Percentiles rank a stretch among this genome's conserved stretches.
phyloP scores from a whole-genome alignment of 2,797 vertebrate genomes.

The Pitangus sulphuratus region DNA sequence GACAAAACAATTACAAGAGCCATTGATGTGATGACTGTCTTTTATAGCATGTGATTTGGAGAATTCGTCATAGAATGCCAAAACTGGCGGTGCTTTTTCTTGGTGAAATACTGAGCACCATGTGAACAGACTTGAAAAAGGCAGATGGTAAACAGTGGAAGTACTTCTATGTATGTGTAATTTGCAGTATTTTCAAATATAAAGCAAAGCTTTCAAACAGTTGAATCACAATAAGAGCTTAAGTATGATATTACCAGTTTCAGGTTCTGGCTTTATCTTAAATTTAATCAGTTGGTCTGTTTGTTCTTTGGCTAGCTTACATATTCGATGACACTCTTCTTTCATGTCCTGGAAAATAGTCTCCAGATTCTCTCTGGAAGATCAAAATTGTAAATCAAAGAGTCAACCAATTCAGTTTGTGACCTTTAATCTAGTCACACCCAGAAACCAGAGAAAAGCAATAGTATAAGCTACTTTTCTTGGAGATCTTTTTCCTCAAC shows the following conservation, averaged over 20 bases:
- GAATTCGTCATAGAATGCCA: constrained; percentile 61
- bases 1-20: constrained; percentile 66
- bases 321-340: constrained; percentile 92
- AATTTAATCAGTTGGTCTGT: constrained; percentile 93
- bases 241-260: constrained; percentile 85
- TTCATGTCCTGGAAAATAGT: constrained; percentile 89
- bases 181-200: constrained; percentile 74
- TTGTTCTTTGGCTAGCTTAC: constrained; percentile 88
- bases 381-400: constrained; percentile 69
- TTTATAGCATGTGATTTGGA: constrained; percentile 65
- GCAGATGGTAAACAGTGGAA: constrained; percentile 66
- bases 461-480: constrained; percentile 11
- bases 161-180: constrained; percentile 64
- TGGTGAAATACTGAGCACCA: constrained; percentile 64
- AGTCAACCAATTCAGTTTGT: neutral
- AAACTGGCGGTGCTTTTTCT: constrained; percentile 58
- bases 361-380: constrained; percentile 87
- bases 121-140: constrained; percentile 67
- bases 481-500: constrained; percentile 22
- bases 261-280: constrained; percentile 83
- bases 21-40: constrained; percentile 63
- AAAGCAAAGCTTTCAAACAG: constrained; percentile 71
- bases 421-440: constrained; percentile 39
- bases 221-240: constrained; percentile 70
- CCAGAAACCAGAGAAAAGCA: constrained; percentile 33